Evolutionary conservation across 2,113 vertebrate species (phyloP).

Genomic region (Alces alces): DNA sequence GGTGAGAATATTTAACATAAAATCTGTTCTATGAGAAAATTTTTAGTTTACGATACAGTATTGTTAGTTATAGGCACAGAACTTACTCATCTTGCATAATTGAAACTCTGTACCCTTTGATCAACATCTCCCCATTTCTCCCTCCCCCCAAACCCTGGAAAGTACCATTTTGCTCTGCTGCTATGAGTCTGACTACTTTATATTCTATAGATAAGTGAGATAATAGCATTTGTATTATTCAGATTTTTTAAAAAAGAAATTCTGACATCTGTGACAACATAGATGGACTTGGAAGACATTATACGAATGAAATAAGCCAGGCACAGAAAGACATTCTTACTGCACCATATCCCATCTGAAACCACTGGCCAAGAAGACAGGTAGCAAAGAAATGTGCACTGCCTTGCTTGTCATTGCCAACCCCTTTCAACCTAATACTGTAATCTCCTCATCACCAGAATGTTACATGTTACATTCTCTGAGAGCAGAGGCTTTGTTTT

Average conservation of each 20-base stretch:
- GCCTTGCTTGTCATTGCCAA: neutral
- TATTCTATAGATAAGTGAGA: neutral
- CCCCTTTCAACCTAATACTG: neutral
- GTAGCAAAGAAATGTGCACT: neutral
- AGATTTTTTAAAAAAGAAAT: neutral
- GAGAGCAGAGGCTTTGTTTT: neutral
- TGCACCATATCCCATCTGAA: neutral
- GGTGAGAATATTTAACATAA: neutral
- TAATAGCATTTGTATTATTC: neutral
- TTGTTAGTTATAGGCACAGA: neutral
- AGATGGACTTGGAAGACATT: neutral
- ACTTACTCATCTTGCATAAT: neutral
- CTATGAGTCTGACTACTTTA: neutral
- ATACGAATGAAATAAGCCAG: neutral
- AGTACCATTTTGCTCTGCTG: neutral
- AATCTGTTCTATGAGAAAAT: neutral
- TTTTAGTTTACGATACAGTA: neutral
- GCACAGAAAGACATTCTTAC: neutral
- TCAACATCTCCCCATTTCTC: neutral
- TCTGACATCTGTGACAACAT: neutral
- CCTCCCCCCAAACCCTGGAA: neutral
- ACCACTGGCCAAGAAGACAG: neutral
- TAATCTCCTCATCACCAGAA: neutral
- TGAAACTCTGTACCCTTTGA: neutral
- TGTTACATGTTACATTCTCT: neutral